phyloP scores from a whole-genome alignment of 2,888 invertebrate species.

The Eristalinus aeneus region DNA sequence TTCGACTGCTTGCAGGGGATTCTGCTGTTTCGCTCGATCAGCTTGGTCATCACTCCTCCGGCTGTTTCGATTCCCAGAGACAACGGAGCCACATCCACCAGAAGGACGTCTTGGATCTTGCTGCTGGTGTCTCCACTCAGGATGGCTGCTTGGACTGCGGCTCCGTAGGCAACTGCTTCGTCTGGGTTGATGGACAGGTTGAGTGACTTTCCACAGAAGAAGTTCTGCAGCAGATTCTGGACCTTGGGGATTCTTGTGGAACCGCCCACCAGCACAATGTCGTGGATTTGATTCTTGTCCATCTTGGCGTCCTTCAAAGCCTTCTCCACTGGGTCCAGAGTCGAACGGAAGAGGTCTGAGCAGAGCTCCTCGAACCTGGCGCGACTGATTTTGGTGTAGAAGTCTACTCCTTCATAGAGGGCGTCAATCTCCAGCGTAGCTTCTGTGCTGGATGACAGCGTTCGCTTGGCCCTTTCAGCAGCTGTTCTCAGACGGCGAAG shows the following conservation, averaged over 20 bases:
- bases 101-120: constrained; percentile 87
- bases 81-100: constrained; percentile 85
- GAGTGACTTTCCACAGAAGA: constrained; percentile 87
- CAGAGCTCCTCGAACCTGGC: constrained; percentile 90
- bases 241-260: constrained; percentile 91
- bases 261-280: constrained; percentile 91
- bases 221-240: constrained; percentile 87
- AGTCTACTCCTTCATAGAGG: constrained; percentile 87
- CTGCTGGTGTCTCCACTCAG: constrained; percentile 86
- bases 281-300: constrained; percentile 88
- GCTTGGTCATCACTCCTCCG: constrained; percentile 88
- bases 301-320: constrained; percentile 89
- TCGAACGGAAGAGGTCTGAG: constrained; percentile 87
- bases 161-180: constrained; percentile 90
- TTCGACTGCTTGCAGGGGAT: constrained; percentile 87
- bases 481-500: constrained; percentile 87
- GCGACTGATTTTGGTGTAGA: constrained; percentile 86
- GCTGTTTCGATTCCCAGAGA: constrained; percentile 88
- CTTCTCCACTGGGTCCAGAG: constrained; percentile 89
- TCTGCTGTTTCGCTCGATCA: constrained; percentile 85
- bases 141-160: constrained; percentile 88
- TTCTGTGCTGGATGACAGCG: constrained; percentile 88
- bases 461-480: constrained; percentile 89
- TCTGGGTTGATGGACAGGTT: constrained; percentile 90
- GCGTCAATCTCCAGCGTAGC: constrained; percentile 89